Percentiles rank a stretch among this genome's conserved stretches.
Evolutionary conservation across 2,113 vertebrate genomes (phyloP).

Genomic region (Pangasianodon hypophthalmus): DNA sequence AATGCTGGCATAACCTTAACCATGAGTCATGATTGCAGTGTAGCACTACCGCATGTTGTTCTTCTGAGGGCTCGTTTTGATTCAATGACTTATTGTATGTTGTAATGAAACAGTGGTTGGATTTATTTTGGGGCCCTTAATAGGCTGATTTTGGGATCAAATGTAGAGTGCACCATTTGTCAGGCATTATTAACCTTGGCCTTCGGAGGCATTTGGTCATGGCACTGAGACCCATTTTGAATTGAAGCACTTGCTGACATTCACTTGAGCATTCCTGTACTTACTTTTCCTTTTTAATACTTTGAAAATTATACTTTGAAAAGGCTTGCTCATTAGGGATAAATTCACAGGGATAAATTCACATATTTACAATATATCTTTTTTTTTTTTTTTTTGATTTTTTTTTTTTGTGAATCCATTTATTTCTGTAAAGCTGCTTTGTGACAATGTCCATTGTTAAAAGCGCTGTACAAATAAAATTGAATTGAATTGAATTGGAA

Average conservation of each 20-base stretch:
- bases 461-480: too few relatives aligned
- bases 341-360: too few relatives aligned
- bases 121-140: neutral
- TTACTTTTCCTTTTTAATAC: neutral
- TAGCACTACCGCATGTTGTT: constrained; percentile 48
- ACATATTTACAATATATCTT: too few relatives aligned
- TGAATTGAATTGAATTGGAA: too few relatives aligned
- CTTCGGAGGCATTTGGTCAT: constrained; percentile 2
- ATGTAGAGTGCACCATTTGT: neutral
- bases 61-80: constrained; percentile 38
- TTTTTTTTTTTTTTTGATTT: too few relatives aligned
- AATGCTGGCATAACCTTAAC: constrained; percentile 40
- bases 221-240: neutral
- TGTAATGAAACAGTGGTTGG: constrained; percentile 18
- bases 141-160: neutral
- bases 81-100: constrained; percentile 14
- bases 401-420: neutral
- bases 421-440: too few relatives aligned
- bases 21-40: constrained; percentile 40
- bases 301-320: too few relatives aligned
- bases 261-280: neutral
- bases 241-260: neutral
- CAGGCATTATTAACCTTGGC: constrained; percentile 19
- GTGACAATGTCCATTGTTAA: too few relatives aligned
- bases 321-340: too few relatives aligned